These are phyloP conservation scores for Pipra filicauda DNA, from an alignment of 2,113 vertebrate species.

Conservation along the genomic window DNA sequence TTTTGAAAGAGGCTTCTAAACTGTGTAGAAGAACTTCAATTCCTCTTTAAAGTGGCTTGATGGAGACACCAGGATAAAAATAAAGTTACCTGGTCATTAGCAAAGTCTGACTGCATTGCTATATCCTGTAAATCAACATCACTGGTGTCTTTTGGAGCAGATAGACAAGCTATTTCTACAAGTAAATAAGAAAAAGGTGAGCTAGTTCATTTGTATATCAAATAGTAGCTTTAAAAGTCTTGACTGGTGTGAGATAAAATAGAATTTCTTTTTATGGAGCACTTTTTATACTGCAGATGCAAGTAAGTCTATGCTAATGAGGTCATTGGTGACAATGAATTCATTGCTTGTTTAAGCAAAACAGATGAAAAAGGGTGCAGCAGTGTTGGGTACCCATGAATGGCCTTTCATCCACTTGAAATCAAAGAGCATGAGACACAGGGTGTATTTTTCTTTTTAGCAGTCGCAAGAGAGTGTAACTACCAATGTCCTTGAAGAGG, in stretches of 20 bases:
- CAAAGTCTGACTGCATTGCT: neutral
- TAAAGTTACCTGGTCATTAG: neutral
- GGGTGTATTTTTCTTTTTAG: neutral
- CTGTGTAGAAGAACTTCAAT: neutral
- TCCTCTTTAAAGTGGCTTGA: neutral
- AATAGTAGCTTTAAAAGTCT: neutral
- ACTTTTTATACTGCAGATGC: neutral
- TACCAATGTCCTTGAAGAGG: neutral
- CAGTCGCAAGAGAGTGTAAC: neutral
- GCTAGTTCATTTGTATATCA: neutral
- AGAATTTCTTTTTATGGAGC: neutral
- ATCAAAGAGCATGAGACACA: neutral
- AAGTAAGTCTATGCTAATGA: neutral
- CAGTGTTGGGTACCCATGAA: neutral
- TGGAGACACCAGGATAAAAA: neutral
- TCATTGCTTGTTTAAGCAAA: neutral
- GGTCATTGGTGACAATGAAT: neutral
- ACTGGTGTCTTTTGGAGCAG: neutral
- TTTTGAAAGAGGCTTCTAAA: slow-evolving; percentile 3
- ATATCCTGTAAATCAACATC: neutral
- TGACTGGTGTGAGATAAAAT: neutral
- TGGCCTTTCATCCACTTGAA: neutral
- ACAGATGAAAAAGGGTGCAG: neutral
- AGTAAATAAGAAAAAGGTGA: neutral
- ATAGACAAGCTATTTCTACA: neutral